Conservation (phyloP, 2,113 vertebrate species). For the Phalacrocorax aristotelis region DNA sequence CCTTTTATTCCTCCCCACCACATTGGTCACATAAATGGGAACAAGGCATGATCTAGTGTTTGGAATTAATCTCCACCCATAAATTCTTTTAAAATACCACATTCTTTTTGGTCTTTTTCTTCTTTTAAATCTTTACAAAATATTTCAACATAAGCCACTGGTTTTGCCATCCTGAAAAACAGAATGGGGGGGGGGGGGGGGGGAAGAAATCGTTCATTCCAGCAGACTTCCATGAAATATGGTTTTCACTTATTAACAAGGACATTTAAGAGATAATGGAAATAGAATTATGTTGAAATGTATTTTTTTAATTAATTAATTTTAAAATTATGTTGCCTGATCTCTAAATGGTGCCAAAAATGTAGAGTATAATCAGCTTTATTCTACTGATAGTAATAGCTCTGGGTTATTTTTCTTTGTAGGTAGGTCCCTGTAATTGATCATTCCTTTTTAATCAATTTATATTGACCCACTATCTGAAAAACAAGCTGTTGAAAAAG, state of each 20-base stretch:
- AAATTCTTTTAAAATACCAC: neutral
- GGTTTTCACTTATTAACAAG: neutral
- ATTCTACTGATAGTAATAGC: neutral
- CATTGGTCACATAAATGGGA: neutral
- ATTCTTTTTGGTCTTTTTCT: neutral
- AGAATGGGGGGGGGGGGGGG: neutral
- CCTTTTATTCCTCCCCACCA: neutral
- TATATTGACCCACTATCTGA: neutral
- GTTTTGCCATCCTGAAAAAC: neutral
- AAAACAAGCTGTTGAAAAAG: neutral
- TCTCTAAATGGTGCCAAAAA: neutral
- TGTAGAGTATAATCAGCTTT: neutral
- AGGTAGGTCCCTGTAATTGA: neutral
- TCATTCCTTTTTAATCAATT: neutral
- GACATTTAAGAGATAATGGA: neutral
- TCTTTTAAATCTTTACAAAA: neutral
- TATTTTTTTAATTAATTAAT: conserved; percentile 12
- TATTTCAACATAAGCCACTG: conserved; percentile 11
- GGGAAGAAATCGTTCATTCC: neutral
- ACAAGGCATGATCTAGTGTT: neutral
- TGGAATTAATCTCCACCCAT: neutral
- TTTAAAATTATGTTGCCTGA: neutral
- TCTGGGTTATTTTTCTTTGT: neutral
- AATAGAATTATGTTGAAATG: neutral
- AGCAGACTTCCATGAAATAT: neutral